Percentiles rank a stretch among this genome's conserved stretches.
Conservation (phyloP, 2,113 vertebrate genomes). For the Chaetorhynchus papuensis region DNA sequence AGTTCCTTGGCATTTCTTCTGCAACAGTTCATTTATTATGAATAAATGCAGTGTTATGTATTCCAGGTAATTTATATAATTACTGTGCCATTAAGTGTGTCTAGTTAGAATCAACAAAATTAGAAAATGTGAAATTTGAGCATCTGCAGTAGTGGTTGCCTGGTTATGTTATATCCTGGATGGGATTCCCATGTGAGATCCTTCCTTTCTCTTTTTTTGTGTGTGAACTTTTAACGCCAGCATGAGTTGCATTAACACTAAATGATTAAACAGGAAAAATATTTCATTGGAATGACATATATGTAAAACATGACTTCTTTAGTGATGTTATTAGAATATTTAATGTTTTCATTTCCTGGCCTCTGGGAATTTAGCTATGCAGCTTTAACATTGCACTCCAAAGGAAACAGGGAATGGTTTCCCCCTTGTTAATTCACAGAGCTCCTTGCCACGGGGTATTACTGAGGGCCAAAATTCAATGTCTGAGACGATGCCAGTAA, state of each 20-base stretch:
- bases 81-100: constrained; percentile 20
- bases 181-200: background rate
- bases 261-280: constrained; percentile 17
- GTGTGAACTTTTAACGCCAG: background rate
- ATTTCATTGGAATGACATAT: constrained; percentile 24
- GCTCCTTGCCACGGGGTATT: background rate
- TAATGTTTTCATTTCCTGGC: constrained; percentile 49
- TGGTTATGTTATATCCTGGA: background rate
- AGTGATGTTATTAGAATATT: constrained; percentile 29
- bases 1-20: background rate
- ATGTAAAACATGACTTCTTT: constrained; percentile 40
- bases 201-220: background rate
- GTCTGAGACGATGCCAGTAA: background rate
- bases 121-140: background rate
- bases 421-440: background rate
- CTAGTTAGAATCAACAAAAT: constrained; percentile 27
- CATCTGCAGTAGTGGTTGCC: background rate
- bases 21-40: background rate
- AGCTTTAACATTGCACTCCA: background rate
- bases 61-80: constrained; percentile 45
- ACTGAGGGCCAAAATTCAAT: constrained; percentile 6
- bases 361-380: constrained; percentile 37
- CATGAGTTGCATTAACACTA: background rate
- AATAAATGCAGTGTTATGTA: background rate
- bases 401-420: constrained; percentile 21